phyloP scores from a whole-genome alignment of 64 coral and sea anemone species.

The Anthopleura sola region DNA sequence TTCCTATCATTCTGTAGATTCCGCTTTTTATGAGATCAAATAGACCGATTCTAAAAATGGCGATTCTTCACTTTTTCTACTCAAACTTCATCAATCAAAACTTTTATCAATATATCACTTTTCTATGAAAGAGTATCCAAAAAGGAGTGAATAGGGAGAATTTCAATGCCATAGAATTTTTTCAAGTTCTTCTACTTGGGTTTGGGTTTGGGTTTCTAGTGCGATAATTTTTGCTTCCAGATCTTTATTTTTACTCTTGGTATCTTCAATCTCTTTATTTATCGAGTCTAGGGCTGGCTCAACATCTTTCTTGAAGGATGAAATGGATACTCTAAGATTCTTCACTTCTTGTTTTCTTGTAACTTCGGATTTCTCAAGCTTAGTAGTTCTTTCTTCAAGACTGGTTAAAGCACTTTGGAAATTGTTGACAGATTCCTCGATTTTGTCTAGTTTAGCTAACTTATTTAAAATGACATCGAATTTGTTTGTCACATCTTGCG shows the following conservation, averaged over 20 bases:
- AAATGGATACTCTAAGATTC: not conserved
- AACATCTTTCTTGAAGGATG: not conserved
- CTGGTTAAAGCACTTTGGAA: not conserved
- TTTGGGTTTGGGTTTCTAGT: not conserved
- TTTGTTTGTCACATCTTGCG: not conserved
- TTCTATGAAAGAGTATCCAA: too few species aligned
- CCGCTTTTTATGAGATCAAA: too few species aligned
- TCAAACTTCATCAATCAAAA: too few species aligned
- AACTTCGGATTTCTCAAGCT: not conserved
- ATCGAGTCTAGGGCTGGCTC: too few species aligned
- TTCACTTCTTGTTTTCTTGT: not conserved
- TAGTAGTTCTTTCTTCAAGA: not conserved
- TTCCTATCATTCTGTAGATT: conserved; percentile 45
- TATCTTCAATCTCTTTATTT: not conserved
- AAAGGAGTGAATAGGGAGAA: too few species aligned
- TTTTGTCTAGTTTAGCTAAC: not conserved
- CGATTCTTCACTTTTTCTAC: too few species aligned
- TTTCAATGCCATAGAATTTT: too few species aligned
- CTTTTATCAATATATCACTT: too few species aligned
- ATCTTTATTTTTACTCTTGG: too few species aligned
- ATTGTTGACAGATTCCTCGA: too few species aligned
- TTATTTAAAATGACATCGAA: not conserved
- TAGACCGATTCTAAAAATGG: too few species aligned
- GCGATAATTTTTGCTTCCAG: not conserved
- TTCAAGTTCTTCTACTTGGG: not conserved